phyloP scores from a whole-genome alignment of 2,113 vertebrate species.

The Pelvicachromis taeniatus region DNA sequence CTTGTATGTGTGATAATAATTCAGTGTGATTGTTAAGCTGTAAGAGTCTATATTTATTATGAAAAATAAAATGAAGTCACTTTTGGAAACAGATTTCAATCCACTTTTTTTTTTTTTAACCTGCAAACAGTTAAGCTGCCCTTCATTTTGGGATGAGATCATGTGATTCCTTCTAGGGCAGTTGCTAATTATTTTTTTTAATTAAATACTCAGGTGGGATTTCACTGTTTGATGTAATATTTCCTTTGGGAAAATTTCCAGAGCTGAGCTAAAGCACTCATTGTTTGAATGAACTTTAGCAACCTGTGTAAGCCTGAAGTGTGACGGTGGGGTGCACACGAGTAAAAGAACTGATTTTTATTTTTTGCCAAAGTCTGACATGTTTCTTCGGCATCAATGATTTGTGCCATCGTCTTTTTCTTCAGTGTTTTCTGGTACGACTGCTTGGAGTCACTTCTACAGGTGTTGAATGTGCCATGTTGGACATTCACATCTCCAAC shows the following conservation, averaged over 20 bases:
- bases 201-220: conserved; percentile 28
- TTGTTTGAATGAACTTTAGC: neutral
- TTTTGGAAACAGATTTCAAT: conserved; percentile 5
- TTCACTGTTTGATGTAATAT: neutral
- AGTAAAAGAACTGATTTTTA: neutral
- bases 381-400: neutral
- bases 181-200: conserved; percentile 13
- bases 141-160: neutral
- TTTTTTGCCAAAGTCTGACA: neutral
- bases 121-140: neutral
- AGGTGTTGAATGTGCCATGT: neutral
- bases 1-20: conserved; percentile 31
- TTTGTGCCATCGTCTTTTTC: neutral
- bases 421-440: neutral
- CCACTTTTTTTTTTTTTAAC: neutral
- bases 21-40: conserved; percentile 33
- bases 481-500: neutral
- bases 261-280: neutral
- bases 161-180: neutral
- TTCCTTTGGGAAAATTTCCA: conserved; percentile 7
- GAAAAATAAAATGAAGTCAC: conserved; percentile 22
- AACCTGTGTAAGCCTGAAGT: neutral
- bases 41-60: conserved; percentile 61
- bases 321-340: neutral
- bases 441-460: neutral